A percentile compares a stretch with the other conserved stretches of the same genome.
Conservation (phyloP, 30 jellyfish, hydroid and myxozoan genomes). For the Aurelia coerulea region DNA sequence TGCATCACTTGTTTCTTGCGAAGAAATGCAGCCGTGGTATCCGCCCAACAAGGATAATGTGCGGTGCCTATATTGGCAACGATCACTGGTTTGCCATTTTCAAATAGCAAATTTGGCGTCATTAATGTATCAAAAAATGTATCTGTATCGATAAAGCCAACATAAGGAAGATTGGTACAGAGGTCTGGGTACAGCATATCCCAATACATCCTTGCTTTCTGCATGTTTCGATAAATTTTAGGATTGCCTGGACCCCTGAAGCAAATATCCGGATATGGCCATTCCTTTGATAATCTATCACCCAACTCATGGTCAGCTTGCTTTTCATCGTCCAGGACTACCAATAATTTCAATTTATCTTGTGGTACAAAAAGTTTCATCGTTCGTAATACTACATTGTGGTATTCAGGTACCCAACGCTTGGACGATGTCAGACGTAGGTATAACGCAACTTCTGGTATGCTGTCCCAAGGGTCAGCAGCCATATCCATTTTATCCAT, state of each 20-base stretch:
- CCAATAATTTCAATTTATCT: constrained; percentile 35
- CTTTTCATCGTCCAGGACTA: constrained; percentile 62
- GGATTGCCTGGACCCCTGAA: no score
- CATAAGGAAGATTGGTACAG: no score
- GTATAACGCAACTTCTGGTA: constrained; percentile 41
- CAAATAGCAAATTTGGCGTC: no score
- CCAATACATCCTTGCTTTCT: no score
- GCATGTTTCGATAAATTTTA: no score
- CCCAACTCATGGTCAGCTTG: not conserved
- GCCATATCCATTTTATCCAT: no score
- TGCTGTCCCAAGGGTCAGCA: constrained; percentile 19
- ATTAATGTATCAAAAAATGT: no score
- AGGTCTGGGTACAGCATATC: no score
- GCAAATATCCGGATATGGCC: no score
- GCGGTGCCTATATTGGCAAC: not conserved
- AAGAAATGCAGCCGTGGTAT: constrained; percentile 28
- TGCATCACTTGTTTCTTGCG: constrained; percentile 47
- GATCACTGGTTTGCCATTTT: no score
- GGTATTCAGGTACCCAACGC: constrained; percentile 36
- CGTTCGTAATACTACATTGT: constrained; percentile 20
- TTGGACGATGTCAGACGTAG: constrained; percentile 48
- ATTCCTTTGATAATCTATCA: no score
- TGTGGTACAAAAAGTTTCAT: constrained; percentile 59
- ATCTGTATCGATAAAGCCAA: no score
- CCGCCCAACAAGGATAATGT: constrained; percentile 52